phyloP scores from a whole-genome alignment of 1,140 invertebrate species.

The Saccostrea glomerata region DNA sequence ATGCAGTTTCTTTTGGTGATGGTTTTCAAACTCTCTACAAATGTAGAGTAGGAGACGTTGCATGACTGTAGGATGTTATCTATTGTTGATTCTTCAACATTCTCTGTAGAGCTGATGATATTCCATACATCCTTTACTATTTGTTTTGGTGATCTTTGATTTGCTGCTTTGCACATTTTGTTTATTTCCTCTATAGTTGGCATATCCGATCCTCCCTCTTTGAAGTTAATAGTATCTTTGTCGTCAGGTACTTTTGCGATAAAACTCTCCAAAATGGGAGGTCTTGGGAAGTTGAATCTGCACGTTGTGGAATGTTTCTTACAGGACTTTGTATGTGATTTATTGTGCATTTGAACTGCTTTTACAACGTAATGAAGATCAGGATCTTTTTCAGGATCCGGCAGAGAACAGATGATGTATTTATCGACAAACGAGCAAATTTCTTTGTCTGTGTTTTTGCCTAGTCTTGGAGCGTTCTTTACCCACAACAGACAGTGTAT shows the following conservation, averaged over 20 bases:
- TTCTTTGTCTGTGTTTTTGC: slow-evolving; percentile 36
- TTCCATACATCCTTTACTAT: no score
- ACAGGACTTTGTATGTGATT: slow-evolving; percentile 32
- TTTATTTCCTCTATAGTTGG: not conserved
- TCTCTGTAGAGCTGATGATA: not conserved
- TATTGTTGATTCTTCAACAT: not conserved
- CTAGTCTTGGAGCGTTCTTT: slow-evolving; percentile 69
- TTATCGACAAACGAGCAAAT: slow-evolving; percentile 54
- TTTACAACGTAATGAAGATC: slow-evolving; percentile 43
- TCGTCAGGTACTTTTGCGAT: slow-evolving; percentile 1
- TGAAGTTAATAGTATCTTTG: not conserved
- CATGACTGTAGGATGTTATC: no score
- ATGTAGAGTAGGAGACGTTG: no score
- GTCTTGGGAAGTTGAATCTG: slow-evolving; percentile 44
- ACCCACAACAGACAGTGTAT: slow-evolving; percentile 78
- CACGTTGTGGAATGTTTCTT: slow-evolving; percentile 13
- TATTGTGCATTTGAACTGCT: slow-evolving; percentile 47
- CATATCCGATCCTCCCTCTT: not conserved
- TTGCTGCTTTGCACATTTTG: not conserved
- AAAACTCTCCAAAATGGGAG: slow-evolving; percentile 39
- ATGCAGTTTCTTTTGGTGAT: no score
- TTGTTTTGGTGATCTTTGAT: not conserved
- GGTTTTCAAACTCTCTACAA: no score
- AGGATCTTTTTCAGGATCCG: not conserved
- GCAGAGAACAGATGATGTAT: slow-evolving; percentile 46